Percentiles rank a stretch among this genome's conserved stretches.
phyloP scores from a whole-genome alignment of 2,113 vertebrate species.

The Prolemur simus region DNA sequence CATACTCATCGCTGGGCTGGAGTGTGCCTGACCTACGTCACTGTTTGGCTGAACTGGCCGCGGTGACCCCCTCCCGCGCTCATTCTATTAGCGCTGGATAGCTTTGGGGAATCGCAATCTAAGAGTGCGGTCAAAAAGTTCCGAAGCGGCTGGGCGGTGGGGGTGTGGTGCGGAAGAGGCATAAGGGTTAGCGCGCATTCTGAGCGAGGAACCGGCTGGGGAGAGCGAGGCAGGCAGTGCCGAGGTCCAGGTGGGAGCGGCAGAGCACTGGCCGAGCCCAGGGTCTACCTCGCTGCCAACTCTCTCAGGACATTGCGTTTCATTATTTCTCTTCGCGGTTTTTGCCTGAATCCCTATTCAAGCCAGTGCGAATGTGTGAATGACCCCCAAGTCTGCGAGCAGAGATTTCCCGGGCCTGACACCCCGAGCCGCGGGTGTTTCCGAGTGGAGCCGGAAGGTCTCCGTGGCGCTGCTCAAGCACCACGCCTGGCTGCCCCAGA shows the following conservation, averaged over 20 bases:
- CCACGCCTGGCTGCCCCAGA: background rate
- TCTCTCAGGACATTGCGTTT: background rate
- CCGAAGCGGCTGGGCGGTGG: background rate
- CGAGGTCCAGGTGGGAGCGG: background rate
- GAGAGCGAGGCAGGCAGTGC: background rate
- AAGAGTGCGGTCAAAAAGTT: background rate
- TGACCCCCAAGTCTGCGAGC: background rate
- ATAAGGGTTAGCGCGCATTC: background rate
- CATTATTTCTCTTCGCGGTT: background rate
- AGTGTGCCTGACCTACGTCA: background rate
- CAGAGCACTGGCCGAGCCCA: background rate
- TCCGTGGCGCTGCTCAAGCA: too few species aligned
- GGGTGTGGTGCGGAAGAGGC: background rate
- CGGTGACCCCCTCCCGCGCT: background rate
- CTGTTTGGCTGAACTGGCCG: background rate
- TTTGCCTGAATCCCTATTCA: background rate
- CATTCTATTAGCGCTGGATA: accelerated
- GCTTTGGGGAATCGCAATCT: background rate
- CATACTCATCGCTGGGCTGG: background rate
- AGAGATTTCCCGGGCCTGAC: background rate
- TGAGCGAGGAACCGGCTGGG: background rate
- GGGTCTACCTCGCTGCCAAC: background rate
- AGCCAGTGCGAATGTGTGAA: background rate
- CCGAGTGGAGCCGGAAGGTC: background rate
- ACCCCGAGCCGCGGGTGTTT: background rate